Conservation (phyloP, 64 coral and sea anemone genomes). For the Montipora foliosa region DNA sequence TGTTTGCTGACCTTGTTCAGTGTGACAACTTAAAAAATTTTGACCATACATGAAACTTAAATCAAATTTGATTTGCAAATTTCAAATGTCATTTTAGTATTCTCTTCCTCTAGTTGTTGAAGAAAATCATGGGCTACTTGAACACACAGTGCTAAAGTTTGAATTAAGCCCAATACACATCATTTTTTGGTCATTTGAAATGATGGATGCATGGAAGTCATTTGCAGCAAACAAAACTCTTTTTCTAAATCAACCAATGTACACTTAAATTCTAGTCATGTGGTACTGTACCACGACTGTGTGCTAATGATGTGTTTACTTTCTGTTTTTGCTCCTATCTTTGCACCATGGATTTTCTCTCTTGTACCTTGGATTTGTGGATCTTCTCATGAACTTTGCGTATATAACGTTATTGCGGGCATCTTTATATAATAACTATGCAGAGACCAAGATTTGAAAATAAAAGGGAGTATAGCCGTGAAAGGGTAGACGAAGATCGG, state of each 20-base stretch:
- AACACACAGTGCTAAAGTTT: no score
- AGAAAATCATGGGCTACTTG: no score
- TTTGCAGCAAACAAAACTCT: not conserved
- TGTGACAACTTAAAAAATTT: no score
- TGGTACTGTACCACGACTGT: not conserved
- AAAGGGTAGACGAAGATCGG: conserved; percentile 84
- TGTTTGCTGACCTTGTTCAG: no score
- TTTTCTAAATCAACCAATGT: no score
- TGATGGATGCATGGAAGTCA: not conserved
- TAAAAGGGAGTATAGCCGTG: conserved; percentile 78
- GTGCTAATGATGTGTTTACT: conserved; percentile 51
- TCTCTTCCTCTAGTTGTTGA: no score
- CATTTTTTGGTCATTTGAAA: no score
- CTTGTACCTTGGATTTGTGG: conserved; percentile 36
- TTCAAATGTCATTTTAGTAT: no score
- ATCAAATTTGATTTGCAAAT: no score
- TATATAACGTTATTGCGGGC: conserved; percentile 3
- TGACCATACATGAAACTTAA: no score
- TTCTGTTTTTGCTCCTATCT: conserved; percentile 45
- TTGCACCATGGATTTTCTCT: conserved; percentile 50
- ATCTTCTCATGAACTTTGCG: conserved; percentile 46
- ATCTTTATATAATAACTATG: conserved; percentile 21
- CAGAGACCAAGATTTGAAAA: conserved; percentile 92
- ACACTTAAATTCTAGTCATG: no score
- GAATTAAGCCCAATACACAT: no score